Evolutionary conservation across 2,113 vertebrate species (phyloP), one percentile per base, ranked within the genome.

Genomic region (Oncorhynchus gorbuscha): DNA sequence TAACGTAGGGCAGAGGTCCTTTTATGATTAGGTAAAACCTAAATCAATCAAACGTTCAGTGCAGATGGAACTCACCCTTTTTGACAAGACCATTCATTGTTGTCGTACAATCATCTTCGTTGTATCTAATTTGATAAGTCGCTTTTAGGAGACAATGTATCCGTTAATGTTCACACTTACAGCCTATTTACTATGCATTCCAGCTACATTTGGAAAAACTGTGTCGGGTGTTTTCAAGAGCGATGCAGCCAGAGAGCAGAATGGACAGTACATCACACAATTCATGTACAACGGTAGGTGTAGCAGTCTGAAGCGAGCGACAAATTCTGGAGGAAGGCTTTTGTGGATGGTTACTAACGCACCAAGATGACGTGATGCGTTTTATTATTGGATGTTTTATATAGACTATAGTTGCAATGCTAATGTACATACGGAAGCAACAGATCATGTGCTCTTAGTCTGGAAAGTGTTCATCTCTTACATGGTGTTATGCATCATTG

Each of bases 231-330:
- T 92, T 76, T 95, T 98, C 77, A 89, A 84, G 78, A 97, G 95
- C 88, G 92, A 93, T 28, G 86, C 85, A 16, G 94, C 95, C 65
- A 92, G 92, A 69, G 89, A 91, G 75, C 84, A 93, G 69, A 90
- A 86, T 0, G 95, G 96, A 76, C 96, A 95, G 85, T 94, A 94
- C 85, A 94, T 96, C 89, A 93, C 94, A 35, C 91, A 85, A 83
- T 99, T 99, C 92, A 93, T 95, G 88, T 99, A 95, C 91, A 92
- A 95, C 83, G 97, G 96, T 97, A 94, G 81, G 94, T 91, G 48
- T 62, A 22, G 16, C 39, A 74, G 39, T 45, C 26, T 13, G 61
- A 12, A 11, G 20, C 7, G 3, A n/a, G 16, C 51, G 51, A 16
- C 4, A 55, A 18, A 55, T 13, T 55, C 3, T 18, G 51, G 51